Evolutionary conservation across 2,888 invertebrate genomes (phyloP).

Genomic region (Augochlorella aurata): DNA sequence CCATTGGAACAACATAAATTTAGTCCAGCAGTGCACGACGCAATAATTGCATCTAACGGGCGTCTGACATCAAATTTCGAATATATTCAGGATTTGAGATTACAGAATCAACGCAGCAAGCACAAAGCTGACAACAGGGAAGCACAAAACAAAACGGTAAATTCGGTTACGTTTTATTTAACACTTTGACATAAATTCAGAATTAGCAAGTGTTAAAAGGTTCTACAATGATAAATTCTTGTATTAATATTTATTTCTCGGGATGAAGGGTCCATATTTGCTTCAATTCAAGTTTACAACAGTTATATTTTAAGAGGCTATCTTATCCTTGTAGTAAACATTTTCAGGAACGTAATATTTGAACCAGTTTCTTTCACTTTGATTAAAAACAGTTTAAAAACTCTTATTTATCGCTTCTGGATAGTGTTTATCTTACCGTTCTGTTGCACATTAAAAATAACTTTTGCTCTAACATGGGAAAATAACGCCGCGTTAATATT

Average conservation of each 20-base stretch:
- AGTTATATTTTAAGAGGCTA: not conserved
- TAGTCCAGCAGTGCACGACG: constrained; percentile 88
- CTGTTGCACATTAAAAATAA: not conserved
- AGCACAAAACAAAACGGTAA: constrained; percentile 84
- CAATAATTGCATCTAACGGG: constrained; percentile 98
- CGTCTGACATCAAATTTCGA: constrained; percentile 94
- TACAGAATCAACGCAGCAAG: constrained; percentile 85
- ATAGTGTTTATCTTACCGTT: not conserved
- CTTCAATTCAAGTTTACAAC: no score
- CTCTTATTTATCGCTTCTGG: not conserved
- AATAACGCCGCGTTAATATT: not conserved
- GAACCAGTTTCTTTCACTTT: not conserved
- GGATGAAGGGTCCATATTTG: no score
- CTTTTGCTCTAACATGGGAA: not conserved
- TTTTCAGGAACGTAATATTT: not conserved
- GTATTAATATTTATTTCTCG: not conserved
- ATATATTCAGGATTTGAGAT: constrained; percentile 95
- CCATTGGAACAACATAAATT: constrained; percentile 91
- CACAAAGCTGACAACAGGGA: constrained; percentile 88
- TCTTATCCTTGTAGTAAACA: not conserved
- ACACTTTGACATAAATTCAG: no score
- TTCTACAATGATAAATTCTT: not conserved
- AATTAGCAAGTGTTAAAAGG: no score
- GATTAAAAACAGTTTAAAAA: not conserved
- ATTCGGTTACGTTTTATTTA: no score